These are phyloP conservation scores for Polymixis lichenea DNA, from an alignment of 2,888 invertebrate species.

Conservation along the genomic window DNA sequence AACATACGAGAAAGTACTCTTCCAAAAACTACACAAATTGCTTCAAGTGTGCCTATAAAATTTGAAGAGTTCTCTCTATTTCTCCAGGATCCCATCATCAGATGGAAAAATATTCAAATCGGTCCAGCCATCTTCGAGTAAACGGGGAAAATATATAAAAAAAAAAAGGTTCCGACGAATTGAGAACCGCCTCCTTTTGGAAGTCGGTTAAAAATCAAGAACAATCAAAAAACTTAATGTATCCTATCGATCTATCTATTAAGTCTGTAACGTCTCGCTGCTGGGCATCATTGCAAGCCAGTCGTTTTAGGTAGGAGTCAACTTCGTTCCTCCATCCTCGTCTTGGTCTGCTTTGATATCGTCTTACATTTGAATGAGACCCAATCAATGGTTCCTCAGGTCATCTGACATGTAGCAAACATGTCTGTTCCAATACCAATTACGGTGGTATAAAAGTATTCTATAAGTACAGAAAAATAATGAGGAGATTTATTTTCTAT, in stretches of 20 bases:
- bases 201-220: too few species aligned
- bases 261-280: not conserved
- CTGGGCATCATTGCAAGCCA: not conserved
- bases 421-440: not conserved
- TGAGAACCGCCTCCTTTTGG: too few species aligned
- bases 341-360: not conserved
- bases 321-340: not conserved
- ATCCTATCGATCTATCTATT: not conserved
- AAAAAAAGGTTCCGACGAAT: too few species aligned
- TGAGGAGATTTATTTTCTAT: not conserved
- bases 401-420: not conserved
- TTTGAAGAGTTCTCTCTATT: too few species aligned
- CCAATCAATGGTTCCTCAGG: not conserved
- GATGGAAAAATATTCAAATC: too few species aligned
- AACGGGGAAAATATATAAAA: too few species aligned
- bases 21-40: too few species aligned
- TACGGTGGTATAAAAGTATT: not conserved
- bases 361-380: not conserved
- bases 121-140: too few species aligned
- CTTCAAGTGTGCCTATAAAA: too few species aligned
- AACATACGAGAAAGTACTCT: too few species aligned
- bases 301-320: not conserved
- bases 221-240: not conserved
- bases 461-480: not conserved
- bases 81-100: too few species aligned